Evolutionary conservation across 2,797 vertebrate genomes (phyloP), one percentile per base, ranked within the genome.

Genomic region (Pterois miles): DNA sequence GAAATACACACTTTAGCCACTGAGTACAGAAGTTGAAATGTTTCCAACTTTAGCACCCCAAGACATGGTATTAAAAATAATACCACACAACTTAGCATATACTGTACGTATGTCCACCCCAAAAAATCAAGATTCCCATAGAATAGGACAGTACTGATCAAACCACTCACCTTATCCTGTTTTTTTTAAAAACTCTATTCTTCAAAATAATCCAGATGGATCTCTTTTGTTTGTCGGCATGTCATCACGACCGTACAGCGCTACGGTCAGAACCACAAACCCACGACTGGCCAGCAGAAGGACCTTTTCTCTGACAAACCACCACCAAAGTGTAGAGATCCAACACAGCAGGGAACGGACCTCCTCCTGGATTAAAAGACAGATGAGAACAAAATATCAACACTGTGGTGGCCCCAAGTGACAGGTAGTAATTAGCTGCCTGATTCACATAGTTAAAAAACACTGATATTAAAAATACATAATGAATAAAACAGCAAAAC

Each of bases 131-230:
- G n/a, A n/a, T n/a, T n/a, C n/a, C n/a, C n/a, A 46, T 4, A 58
- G 10, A 13, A 34, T 34, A 16, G 4, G 13, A 31, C 16, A 50
- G 6, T 8, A 36, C 34, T 18, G 27, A 8, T 8, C 63, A 46
- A 22, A 46, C 1, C 20, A 57, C 66, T 65, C 18, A 96, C 96
- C 95, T 95, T 88, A 0, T 85, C 57, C 69, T 95, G 94, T 48
- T 92, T 91, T 66, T n/a, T 91, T 83, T 86, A 97, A 93, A 77
- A 93, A 96, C 74, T 91, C 62, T 4, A 96, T 5, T 97, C 96
- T 86, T 97, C 95, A 79, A 97, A 97, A 86, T 96, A 96, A 63
- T 96, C 96, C 90, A 96, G 72, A 11, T 92, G 75, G 8, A 96
- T 13, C 76, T 82, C 83, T 34, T 74, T 76, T 65, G 29, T 65